Evolutionary conservation across 2,113 vertebrate species (phyloP).

Genomic region (Sturnira hondurensis): DNA sequence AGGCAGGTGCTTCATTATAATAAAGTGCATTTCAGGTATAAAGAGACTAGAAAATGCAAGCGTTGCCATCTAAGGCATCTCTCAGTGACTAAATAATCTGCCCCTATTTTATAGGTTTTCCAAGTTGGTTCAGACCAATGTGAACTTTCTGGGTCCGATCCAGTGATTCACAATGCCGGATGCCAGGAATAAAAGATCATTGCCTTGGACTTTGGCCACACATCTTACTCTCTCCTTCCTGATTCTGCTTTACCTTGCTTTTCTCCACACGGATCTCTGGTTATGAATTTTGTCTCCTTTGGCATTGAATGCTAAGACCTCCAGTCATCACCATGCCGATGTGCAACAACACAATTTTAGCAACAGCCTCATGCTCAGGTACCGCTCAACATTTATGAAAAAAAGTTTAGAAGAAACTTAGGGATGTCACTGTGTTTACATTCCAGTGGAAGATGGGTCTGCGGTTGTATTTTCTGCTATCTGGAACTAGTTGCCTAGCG

Average conservation of each 20-base stretch:
- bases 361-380: not conserved
- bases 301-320: not conserved
- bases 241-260: not conserved
- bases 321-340: conserved; percentile 49
- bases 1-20: not conserved
- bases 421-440: conserved; percentile 34
- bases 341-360: conserved; percentile 34
- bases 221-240: not conserved
- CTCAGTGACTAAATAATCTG: not conserved
- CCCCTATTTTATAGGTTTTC: not conserved
- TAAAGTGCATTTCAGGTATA: not conserved
- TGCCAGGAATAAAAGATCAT: not conserved
- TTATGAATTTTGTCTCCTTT: not conserved
- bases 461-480: conserved; percentile 2
- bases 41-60: not conserved
- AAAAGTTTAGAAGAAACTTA: not conserved
- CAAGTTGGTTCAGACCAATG: not conserved
- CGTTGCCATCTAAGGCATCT: not conserved
- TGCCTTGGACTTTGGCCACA: not conserved
- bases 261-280: conserved; percentile 12
- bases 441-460: conserved; percentile 33
- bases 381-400: not conserved
- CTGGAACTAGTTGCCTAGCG: not conserved
- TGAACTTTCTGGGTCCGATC: not conserved
- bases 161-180: not conserved